phyloP scores from a whole-genome alignment of 2,797 vertebrate genomes.

The Rhinoraja longicauda region DNA sequence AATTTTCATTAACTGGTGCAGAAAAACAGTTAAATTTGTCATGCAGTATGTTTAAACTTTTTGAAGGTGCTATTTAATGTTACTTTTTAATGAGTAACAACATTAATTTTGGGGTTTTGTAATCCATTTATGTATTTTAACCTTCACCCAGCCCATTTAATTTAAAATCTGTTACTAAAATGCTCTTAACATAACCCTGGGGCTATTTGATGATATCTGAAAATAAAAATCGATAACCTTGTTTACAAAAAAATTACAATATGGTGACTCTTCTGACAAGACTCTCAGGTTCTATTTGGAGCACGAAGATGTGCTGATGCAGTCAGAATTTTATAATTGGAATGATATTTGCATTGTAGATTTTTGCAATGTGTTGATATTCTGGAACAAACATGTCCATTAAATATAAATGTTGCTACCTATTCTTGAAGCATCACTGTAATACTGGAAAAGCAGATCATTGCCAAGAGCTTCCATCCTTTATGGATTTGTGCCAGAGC shows the following conservation, averaged over 20 bases:
- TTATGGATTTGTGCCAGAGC: not conserved
- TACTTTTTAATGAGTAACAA: not conserved
- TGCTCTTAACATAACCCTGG: not conserved
- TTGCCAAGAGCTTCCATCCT: not conserved
- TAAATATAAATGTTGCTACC: not conserved
- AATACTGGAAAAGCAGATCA: not conserved
- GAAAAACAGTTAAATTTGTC: not conserved
- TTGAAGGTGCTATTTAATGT: not conserved
- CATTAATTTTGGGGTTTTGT: not conserved
- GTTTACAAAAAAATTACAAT: not conserved
- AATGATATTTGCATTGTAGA: not conserved
- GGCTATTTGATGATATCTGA: not conserved
- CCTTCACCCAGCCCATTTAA: too few relatives aligned
- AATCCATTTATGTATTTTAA: not conserved
- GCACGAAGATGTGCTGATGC: not conserved
- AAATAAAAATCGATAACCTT: not conserved
- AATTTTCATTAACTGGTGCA: not conserved
- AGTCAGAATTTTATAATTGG: not conserved
- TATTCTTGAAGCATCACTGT: not conserved
- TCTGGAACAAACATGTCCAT: conserved; percentile 12
- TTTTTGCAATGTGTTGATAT: not conserved
- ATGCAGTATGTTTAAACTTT: not conserved
- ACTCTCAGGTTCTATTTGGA: not conserved
- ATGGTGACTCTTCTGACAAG: not conserved
- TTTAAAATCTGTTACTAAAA: not conserved